Base-by-base conservation (phyloP, 2,113 vertebrate species). In the Phylloscopus whistleri region DNA sequence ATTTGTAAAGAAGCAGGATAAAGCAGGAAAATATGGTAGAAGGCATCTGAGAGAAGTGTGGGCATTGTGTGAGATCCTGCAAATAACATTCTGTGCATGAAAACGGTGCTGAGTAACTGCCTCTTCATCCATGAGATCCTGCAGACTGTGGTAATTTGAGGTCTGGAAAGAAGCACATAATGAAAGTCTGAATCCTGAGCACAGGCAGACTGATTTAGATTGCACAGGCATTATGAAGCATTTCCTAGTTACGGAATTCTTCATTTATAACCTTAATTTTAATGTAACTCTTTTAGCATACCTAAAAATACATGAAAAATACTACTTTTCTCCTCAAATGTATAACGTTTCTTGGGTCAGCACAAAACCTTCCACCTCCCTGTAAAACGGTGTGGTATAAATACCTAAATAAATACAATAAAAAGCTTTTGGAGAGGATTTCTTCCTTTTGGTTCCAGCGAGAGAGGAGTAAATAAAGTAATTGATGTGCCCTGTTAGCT, bases 81-180 rank as follows among this genome's bases (percentile, higher is more conserved):
- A 92, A 95, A 92, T 92, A 93, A 89, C 93, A 68, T 89, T 92
- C 84, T 88, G 85, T 86, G 80, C 76, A 15, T 89, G 89, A 33
- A 88, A 63, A 43, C 0, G 63, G 68, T 86, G 83, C 92, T 93
- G 92, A 77, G 53, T 70, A 92, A 81, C 55, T 86, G 88, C 79
- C n/a, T 90, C 85, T 74, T 55, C 92, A 79, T 82, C 90, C 49
- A 2, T n/a, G 78, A 2, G 2, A 67, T 84, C 63, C 63, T 81
- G 55, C 52, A 63, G 70, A 8, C 60, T 35, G 11, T 85, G 74
- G 56, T 70, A 69, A 89, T 60, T 78, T 77, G 72, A 95, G 80
- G 83, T 94, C 80, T 58, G 55, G 78, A 69, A 84, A 44, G 73
- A 69, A 75, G 35, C 31, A 9, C 4, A 4, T 87, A 59, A 85